Conservation (phyloP, 53 echinoderm and acorn worm genomes). For the Holothuria scabra region DNA sequence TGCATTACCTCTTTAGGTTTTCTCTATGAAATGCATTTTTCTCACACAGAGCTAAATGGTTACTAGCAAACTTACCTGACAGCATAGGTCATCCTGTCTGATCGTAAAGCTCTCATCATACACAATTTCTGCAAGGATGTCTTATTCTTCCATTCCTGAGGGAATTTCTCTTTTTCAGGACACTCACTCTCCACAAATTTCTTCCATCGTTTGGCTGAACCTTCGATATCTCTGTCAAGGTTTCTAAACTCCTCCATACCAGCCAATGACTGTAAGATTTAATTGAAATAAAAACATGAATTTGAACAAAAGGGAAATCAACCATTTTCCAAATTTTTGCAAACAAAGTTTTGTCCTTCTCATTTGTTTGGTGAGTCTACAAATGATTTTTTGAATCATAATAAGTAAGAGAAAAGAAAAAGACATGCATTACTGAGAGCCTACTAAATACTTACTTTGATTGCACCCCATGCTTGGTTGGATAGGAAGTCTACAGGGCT, state of each 20-base stretch:
- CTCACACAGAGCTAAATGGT: too few species aligned
- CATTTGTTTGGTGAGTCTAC: neutral
- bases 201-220: conserved; percentile 99
- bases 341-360: neutral
- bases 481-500: conserved; percentile 97
- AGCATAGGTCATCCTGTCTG: conserved; percentile 98
- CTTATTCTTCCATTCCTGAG: conserved; percentile 99
- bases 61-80: conserved; percentile 66
- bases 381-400: too few species aligned
- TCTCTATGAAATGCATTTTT: too few species aligned
- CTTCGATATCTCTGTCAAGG: conserved; percentile 95
- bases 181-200: conserved; percentile 99
- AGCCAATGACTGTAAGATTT: conserved; percentile 74
- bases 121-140: conserved; percentile 96
- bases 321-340: neutral
- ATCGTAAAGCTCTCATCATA: conserved; percentile 96
- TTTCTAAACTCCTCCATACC: conserved; percentile 99
- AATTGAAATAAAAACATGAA: neutral
- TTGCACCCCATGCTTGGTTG: conserved; percentile 93
- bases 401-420: neutral
- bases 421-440: neutral
- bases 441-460: conserved; percentile 69
- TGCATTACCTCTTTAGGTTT: too few species aligned
- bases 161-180: conserved; percentile 98
- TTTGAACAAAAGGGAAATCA: neutral